phyloP scores from a whole-genome alignment of 64 coral and sea anemone species.

The Hydrozoanthus tunicans region DNA sequence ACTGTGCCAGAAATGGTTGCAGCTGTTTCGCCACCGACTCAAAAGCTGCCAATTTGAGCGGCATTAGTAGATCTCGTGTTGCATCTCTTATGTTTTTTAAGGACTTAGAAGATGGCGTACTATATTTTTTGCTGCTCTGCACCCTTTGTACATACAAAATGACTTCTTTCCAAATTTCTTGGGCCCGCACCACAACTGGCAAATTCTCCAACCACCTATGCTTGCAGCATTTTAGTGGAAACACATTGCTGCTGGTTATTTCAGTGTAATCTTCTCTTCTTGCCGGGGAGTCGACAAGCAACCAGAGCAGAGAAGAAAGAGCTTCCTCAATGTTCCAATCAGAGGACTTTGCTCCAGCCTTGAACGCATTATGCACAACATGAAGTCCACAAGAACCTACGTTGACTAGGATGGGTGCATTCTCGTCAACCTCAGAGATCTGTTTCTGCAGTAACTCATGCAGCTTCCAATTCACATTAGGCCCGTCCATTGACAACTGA shows the following conservation, averaged over 20 bases:
- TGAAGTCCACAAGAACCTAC: slow-evolving; percentile 65
- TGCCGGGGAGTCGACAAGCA: slow-evolving; percentile 63
- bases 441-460: slow-evolving; percentile 13
- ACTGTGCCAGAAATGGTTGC: slow-evolving; percentile 61
- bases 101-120: slow-evolving; percentile 38
- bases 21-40: slow-evolving; percentile 58
- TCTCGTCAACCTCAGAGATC: slow-evolving; percentile 17
- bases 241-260: slow-evolving; percentile 27
- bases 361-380: slow-evolving; percentile 57
- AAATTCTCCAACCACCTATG: slow-evolving; percentile 66
- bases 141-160: slow-evolving; percentile 55
- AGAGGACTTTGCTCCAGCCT: slow-evolving; percentile 44
- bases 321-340: slow-evolving; percentile 49
- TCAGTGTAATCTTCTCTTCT: slow-evolving; percentile 62
- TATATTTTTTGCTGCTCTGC: slow-evolving; percentile 54
- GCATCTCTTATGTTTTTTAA: slow-evolving; percentile 47
- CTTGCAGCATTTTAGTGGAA: slow-evolving; percentile 63
- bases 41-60: slow-evolving; percentile 61
- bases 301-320: slow-evolving; percentile 56
- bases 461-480: slow-evolving; percentile 47
- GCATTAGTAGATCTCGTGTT: slow-evolving; percentile 65
- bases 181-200: slow-evolving; percentile 26
- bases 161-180: slow-evolving; percentile 63
- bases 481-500: slow-evolving; percentile 59
- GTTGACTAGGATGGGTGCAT: slow-evolving; percentile 34